Conservation (phyloP, 1,140 invertebrate genomes). For the Drosophila saltans region DNA sequence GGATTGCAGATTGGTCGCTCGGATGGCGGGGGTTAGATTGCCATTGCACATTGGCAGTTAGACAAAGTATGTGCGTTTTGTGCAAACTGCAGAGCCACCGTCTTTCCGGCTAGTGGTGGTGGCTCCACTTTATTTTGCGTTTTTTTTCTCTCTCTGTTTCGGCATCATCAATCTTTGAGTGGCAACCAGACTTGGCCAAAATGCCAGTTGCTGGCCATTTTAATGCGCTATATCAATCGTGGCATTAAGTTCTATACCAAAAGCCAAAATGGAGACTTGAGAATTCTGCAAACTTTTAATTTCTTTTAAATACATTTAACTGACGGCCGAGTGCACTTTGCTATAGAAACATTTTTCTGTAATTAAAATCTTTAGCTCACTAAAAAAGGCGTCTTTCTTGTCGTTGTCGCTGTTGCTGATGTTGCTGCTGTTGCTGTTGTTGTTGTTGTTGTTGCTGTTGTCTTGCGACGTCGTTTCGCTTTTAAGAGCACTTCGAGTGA, state of each 20-base stretch:
- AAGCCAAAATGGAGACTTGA: conserved; percentile 12
- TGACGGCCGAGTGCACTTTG: conserved; percentile 41
- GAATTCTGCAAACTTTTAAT: conserved; percentile 58
- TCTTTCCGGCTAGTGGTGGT: conserved; percentile 7
- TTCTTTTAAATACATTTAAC: conserved; percentile 64
- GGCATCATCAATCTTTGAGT: conserved; percentile 71
- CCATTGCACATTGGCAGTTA: conserved; percentile 65
- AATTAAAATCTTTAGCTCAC: conserved; percentile 74
- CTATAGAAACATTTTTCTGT: conserved; percentile 58
- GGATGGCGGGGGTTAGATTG: conserved; percentile 26
- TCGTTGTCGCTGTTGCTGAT: neutral
- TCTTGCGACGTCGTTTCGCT: conserved; percentile 65
- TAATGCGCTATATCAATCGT: conserved; percentile 75
- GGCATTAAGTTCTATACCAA: conserved; percentile 53
- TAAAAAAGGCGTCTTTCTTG: conserved; percentile 62
- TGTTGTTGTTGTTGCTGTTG: conserved; percentile 25
- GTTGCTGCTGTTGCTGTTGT: conserved; percentile 4
- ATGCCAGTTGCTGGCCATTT: conserved; percentile 67
- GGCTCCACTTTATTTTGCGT: too few species aligned
- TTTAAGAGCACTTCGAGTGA: conserved; percentile 56
- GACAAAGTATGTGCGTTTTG: conserved; percentile 73
- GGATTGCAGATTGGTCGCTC: conserved; percentile 20
- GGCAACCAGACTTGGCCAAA: conserved; percentile 38
- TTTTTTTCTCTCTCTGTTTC: conserved; percentile 34
- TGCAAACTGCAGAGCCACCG: conserved; percentile 53